Percentiles rank a stretch among this genome's conserved stretches.
phyloP scores from a whole-genome alignment of 2,797 vertebrate genomes.

The Lithobates pipiens region DNA sequence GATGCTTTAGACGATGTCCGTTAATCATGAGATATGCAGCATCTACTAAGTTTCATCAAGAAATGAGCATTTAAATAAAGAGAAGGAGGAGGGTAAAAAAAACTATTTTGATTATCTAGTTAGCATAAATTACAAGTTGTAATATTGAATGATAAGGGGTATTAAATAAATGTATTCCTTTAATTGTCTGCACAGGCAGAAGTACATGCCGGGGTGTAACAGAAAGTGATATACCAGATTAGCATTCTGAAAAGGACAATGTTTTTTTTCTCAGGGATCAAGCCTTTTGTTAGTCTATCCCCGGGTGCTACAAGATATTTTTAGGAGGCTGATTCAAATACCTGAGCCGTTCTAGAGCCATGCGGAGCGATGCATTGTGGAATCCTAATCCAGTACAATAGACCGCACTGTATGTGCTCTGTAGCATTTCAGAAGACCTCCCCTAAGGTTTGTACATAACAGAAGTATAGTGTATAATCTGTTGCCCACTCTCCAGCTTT shows the following conservation, averaged over 20 bases:
- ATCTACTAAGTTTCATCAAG: constrained; percentile 81
- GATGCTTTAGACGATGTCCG: constrained; percentile 96
- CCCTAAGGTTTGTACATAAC: background rate
- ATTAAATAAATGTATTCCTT: constrained; percentile 81
- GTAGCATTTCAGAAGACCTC: constrained; percentile 35
- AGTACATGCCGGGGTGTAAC: constrained; percentile 79
- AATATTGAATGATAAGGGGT: constrained; percentile 77
- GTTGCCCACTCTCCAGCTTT: background rate
- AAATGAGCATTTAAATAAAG: constrained; percentile 77
- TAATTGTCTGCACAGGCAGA: constrained; percentile 81
- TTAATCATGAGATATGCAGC: constrained; percentile 92
- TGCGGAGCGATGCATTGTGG: constrained; percentile 14
- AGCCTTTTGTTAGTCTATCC: constrained; percentile 89
- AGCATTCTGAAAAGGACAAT: constrained; percentile 91
- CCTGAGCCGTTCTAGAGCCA: constrained; percentile 19
- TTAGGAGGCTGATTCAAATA: constrained; percentile 68
- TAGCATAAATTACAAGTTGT: constrained; percentile 80
- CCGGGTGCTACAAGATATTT: constrained; percentile 75
- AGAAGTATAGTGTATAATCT: background rate
- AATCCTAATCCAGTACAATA: constrained; percentile 16
- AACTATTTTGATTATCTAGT: constrained; percentile 80
- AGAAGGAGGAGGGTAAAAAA: constrained; percentile 53
- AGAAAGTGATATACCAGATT: constrained; percentile 89
- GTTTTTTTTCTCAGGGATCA: constrained; percentile 89
- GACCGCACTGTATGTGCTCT: background rate